Evolutionary conservation across 1,140 invertebrate genomes (phyloP), one percentile per base, ranked within the genome.

Genomic region (Ceratosolen solmsi): DNA sequence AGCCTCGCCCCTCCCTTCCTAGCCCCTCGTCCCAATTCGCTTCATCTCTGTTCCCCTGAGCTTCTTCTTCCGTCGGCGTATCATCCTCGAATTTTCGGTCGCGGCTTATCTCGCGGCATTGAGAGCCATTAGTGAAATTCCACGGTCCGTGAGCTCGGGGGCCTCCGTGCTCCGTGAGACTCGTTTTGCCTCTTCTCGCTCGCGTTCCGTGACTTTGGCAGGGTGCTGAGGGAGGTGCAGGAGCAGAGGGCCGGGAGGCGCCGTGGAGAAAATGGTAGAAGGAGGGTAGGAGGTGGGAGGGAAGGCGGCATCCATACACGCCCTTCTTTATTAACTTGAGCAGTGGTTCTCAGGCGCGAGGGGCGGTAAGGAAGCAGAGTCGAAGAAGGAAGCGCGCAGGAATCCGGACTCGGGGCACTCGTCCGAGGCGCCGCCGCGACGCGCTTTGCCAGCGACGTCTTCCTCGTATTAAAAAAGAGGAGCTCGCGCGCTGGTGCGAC

Each of bases 71-170:
- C 60, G 30, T 15, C 25, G 33, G 20, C 1, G 33, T 68, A 38
- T 68, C 63, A n/a, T n/a, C 7, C 36, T 68, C 36, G 33, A 68
- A 68, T 8, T 22, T 68, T 36, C 63, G 60, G 13, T 33, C 33
- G 36, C 8, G 49, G 71, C 49, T 56, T 73, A 73, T 56, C 71
- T 79, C 65, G 77, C 20, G 65, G 49, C 77, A 60, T 60, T 60
- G 73, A 56, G 65, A 30, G 77, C 51, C 51, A 79, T 70, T 79
- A 76, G 56, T 36, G 51, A 76, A 76, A 76, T 71, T 79, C 65
- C 77, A 33, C 22, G 60, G 15, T 71, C 20, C 51, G 49, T 22
- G 38, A 60, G 63, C 56, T 4, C 0, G 4, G 63, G 2, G 15
- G n/a, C 27, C 8, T 22, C 13, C 56, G 30, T 9, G 9, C 5